Conservation (phyloP, 2,797 vertebrate genomes). For the Glyptemys insculpta region DNA sequence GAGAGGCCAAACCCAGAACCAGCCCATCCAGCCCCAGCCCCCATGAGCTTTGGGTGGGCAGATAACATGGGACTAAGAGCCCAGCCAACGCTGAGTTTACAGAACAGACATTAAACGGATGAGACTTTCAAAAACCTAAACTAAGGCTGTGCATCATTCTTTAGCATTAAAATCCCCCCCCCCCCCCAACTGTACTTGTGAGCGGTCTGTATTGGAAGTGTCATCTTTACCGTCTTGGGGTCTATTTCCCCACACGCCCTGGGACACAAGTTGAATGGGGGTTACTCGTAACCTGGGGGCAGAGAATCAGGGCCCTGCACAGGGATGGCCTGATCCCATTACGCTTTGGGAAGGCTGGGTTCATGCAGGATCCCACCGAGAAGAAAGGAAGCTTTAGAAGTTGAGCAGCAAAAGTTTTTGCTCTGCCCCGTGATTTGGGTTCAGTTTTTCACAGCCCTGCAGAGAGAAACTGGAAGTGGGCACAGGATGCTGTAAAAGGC, state of each 20-base stretch:
- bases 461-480: too few relatives aligned
- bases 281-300: accelerated
- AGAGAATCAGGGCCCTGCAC: neutral
- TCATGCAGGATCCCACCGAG: neutral
- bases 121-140: too few relatives aligned
- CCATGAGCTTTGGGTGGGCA: too few relatives aligned
- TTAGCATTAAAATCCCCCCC: too few relatives aligned
- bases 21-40: too few relatives aligned
- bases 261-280: neutral
- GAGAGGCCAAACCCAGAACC: too few relatives aligned
- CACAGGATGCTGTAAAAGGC: neutral
- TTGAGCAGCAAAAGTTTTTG: neutral
- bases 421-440: neutral
- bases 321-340: neutral
- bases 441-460: neutral
- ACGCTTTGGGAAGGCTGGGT: neutral
- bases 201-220: neutral
- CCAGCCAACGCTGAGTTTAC: too few relatives aligned
- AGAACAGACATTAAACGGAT: too few relatives aligned
- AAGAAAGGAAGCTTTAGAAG: neutral
- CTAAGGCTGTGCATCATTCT: too few relatives aligned
- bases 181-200: neutral
- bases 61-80: too few relatives aligned
- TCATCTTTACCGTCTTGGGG: too few relatives aligned
- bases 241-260: too few relatives aligned